Conservation (phyloP, 2,797 vertebrate genomes). For the Mormyrus hasselquistii region DNA sequence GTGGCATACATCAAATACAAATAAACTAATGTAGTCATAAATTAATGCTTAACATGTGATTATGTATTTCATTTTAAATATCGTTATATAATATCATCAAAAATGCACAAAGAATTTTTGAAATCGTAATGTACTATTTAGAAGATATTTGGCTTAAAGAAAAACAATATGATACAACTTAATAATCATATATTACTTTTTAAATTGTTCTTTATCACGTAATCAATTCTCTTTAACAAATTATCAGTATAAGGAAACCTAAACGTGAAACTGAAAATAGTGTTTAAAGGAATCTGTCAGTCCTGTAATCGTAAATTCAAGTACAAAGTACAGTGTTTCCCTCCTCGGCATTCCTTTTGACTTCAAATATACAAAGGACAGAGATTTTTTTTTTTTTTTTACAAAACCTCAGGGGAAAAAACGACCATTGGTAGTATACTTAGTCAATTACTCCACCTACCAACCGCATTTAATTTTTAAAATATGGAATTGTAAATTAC, state of each 20-base stretch:
- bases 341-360: constrained; percentile 49
- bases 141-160: not conserved
- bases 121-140: not conserved
- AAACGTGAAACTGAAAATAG: not conserved
- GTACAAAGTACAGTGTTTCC: constrained; percentile 37
- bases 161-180: not conserved
- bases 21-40: not conserved
- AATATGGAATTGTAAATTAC: constrained; percentile 5
- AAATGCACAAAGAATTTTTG: not conserved
- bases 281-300: not conserved
- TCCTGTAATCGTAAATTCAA: constrained; percentile 37
- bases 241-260: not conserved
- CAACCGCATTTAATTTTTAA: constrained; percentile 34
- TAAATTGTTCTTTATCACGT: not conserved
- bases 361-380: constrained; percentile 50
- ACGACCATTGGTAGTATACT: constrained; percentile 43
- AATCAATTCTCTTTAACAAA: not conserved
- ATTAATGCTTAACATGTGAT: constrained; percentile 32
- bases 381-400: constrained; percentile 30
- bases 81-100: constrained; percentile 11
- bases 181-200: not conserved
- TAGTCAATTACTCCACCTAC: constrained; percentile 48
- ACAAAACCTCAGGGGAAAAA: constrained; percentile 48
- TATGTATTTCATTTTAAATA: constrained; percentile 40
- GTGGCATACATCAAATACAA: not conserved